Percentiles rank a stretch among this genome's conserved stretches.
These are phyloP conservation scores for Pseudomyrmex flavicornis DNA, from an alignment of 1,140 invertebrate genomes.

Conservation along the genomic window DNA sequence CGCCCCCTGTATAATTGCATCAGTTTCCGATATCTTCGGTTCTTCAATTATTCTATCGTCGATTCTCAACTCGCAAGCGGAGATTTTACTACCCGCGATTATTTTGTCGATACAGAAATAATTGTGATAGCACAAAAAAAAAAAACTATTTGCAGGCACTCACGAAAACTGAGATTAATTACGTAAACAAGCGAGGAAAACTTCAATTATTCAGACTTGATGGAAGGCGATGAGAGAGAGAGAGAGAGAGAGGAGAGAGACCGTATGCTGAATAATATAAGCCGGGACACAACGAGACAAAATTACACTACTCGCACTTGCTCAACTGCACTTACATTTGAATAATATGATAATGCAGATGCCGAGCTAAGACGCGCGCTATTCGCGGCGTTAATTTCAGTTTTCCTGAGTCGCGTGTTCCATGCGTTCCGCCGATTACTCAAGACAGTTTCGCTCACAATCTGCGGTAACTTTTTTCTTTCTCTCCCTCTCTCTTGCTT, in stretches of 20 bases:
- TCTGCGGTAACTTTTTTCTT: background rate
- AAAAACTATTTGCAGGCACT: background rate
- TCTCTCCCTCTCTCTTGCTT: background rate
- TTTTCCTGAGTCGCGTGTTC: constrained; percentile 30
- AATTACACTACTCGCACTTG: background rate
- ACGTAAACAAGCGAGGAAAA: background rate
- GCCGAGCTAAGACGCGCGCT: background rate
- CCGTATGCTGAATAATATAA: background rate
- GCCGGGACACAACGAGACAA: constrained; percentile 5
- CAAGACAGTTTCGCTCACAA: background rate
- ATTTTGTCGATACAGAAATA: background rate
- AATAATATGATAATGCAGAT: constrained; percentile 47
- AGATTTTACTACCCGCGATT: background rate
- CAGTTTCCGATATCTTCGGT: constrained; percentile 7
- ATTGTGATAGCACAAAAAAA: too few species aligned
- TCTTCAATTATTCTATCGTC: constrained; percentile 6
- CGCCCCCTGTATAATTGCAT: constrained; percentile 20
- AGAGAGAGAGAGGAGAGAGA: background rate
- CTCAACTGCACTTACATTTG: constrained; percentile 17
- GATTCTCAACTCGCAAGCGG: background rate
- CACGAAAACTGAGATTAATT: background rate
- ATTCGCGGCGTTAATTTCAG: constrained; percentile 29
- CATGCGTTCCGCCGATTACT: constrained; percentile 9
- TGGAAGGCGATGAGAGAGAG: background rate
- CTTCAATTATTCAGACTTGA: background rate